A percentile compares a stretch with the other conserved stretches of the same genome.
Conservation (phyloP, 2,888 invertebrate species). For the Nomada goodeniana region DNA sequence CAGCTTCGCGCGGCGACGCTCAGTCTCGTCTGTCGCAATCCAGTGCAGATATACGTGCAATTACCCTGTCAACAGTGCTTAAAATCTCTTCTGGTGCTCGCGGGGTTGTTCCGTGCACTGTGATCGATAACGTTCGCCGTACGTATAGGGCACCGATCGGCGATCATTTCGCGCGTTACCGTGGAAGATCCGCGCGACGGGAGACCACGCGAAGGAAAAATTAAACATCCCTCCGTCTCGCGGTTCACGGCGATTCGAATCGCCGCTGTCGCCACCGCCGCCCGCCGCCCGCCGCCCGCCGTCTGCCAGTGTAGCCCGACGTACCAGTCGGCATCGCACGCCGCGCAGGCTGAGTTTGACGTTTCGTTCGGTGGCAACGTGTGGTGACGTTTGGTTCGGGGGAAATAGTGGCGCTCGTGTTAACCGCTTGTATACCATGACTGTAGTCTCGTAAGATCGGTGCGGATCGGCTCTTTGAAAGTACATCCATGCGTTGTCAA, state of each 20-base stretch:
- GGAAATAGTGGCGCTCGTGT: slow-evolving; percentile 10
- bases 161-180: background rate
- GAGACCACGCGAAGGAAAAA: slow-evolving; percentile 55
- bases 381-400: slow-evolving; percentile 6
- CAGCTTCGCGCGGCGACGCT: slow-evolving; percentile 80
- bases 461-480: background rate
- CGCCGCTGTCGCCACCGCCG: slow-evolving; percentile 47
- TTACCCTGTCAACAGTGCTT: slow-evolving; percentile 79
- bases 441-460: slow-evolving; percentile 24
- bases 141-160: slow-evolving; percentile 42
- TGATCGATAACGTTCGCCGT: slow-evolving; percentile 54
- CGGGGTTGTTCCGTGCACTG: slow-evolving; percentile 29
- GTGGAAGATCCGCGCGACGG: slow-evolving; percentile 28
- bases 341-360: slow-evolving; percentile 44
- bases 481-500: slow-evolving; percentile 6
- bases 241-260: slow-evolving; percentile 50
- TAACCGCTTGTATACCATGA: slow-evolving; percentile 18
- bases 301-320: slow-evolving; percentile 14
- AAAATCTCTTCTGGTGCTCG: slow-evolving; percentile 68
- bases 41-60: slow-evolving; percentile 81
- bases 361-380: slow-evolving; percentile 33
- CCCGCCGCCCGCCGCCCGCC: slow-evolving; percentile 2
- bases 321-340: slow-evolving; percentile 51
- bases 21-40: slow-evolving; percentile 82
- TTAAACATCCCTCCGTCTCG: slow-evolving; percentile 36